Base-by-base conservation (phyloP, 1,140 invertebrate genomes). In the Chrysomallon squamiferum region DNA sequence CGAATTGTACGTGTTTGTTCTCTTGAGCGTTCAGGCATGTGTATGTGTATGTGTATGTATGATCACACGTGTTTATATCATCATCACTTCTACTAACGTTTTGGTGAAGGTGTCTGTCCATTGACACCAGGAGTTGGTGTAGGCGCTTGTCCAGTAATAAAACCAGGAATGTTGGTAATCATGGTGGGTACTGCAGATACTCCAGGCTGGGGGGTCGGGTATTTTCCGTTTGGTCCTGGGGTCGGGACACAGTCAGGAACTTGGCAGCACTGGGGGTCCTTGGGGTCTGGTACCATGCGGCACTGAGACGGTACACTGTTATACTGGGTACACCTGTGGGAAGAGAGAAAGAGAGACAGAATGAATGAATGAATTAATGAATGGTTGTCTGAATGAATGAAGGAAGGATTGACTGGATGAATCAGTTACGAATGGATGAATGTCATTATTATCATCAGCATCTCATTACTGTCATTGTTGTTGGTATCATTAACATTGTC, bases 171-270 rank as follows among this genome's bases (percentile, higher is more conserved):
- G 47, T 59, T 59, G 32, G 45, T 58, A 59, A 33, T 58, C 2
- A 65, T 43, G 0, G 54, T 65, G 15, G 59, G 65, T 49, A 59
- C 61, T 5, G 65, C 58, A 27, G 59, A 45, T 18, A 73, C 73
- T 15, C 73, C 73, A 1, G 73, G 71, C 13, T 22, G 47, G 18
- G 54, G 59, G 20, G 74, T 74, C n/a, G 72, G 74, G 43, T 57
- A 74, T n/a, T n/a, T n/a, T 18, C 45, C 68, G 27, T 63, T 61
- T 32, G 65, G 71, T 1, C 68, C 66, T 25, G 74, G 72, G 4
- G 73, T 66, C 11, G 70, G 70, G 32, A 74, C 62, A 68, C 74
- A 76, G 59, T 78, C 69, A 30, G 74, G 74, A 33, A 78, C 74
- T 47, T 76, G 56, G 60, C 74, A 78, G 29, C 76, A 78, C 3